Evolutionary conservation across 2,113 vertebrate species (phyloP), one percentile per base, ranked within the genome.

Genomic region (Dromaius novaehollandiae): DNA sequence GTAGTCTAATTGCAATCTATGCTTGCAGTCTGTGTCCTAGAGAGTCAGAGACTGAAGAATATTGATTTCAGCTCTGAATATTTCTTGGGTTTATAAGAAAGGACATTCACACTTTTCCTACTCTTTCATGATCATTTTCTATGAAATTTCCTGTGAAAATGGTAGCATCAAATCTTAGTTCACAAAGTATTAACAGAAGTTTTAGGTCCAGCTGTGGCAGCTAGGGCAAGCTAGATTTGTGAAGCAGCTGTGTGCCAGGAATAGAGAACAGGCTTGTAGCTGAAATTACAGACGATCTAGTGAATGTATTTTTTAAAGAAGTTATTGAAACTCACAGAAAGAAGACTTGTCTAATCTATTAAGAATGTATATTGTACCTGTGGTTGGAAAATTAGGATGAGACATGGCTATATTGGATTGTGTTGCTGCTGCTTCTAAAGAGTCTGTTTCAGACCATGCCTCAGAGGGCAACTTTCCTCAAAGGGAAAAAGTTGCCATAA

Each of bases 381-480:
- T 11, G 13, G 26, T 30, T 76, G 86, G 36, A 85, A 89, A 91
- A 81, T 71, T 69, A 30, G 56, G 84, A 66, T 32, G 69, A 91
- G 74, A 71, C 48, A 56, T 40, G 71, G 56, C 55, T 95, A 25
- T 82, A 44, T 53, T 44, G 53, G 24, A 28, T 80, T 89, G 40
- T 78, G 55, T 58, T 77, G 8, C 42, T 88, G 30, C 22, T 96
- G 40, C 73, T 93, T 93, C 71, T 95, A 42, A 93, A 94, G 58
- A 84, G 38, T 77, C 55, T 58, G 7, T 86, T 95, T 87, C 63
- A 66, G 82, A 81, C 32, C n/a, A 21, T 95, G 53, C 84, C 82
- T 93, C 55, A 6, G 70, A 93, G 84, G 90, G 64, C 73, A 76
- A 53, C 66, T 86, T 86, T 78, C 58, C 92, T 93, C 82, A 83